Evolutionary conservation across 2,888 invertebrate species (phyloP), one percentile per base, ranked within the genome.

Genomic region (Pteria penguin): DNA sequence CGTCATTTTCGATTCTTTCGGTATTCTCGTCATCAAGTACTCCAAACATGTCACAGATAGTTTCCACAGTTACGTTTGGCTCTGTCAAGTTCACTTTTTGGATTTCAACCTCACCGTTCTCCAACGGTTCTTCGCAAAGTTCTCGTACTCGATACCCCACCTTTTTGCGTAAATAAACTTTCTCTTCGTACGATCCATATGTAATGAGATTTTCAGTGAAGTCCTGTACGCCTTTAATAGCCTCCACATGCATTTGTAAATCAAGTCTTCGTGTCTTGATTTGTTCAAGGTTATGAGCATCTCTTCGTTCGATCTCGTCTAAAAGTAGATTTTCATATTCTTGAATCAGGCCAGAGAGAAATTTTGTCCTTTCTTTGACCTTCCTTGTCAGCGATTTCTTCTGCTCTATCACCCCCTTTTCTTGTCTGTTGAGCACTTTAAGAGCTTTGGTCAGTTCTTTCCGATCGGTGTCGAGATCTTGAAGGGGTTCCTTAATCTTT

Each of bases 171-270:
- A 88, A 79, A n/a, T 84, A 76, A 14, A 89, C 88, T 76, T 89
- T 89, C 70, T 89, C 89, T 58, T 89, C 89, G 71, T 82, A 86
- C 2, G 87, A 87, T 8, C 89, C 89, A 74, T 87, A 89, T 5
- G 84, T 78, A 14, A 87, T 65, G 2, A 89, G 86, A 66, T 87
- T 89, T 55, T 88, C 86, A 1, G 89, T 87, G 67, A 89, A 84
- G 58, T 88, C 86, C 22, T 80, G 84, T 4, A 88, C 87, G 4
- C 86, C 87, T 62, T 81, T 81, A 33, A 89, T 87, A 61, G 87
- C 85, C 1, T 85, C 84, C 14, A 87, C 72, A 69, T 86, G 87
- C 79, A 83, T 83, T n/a, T 85, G 71, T 8, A 86, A 75, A 4
- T 83, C 84, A 22, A 74, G 75, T 14, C 84, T 76, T 45, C 81